Percentiles rank a stretch among this genome's conserved stretches.
These are phyloP conservation scores for Pterois miles DNA, from an alignment of 2,797 vertebrate genomes.

Conservation along the genomic window DNA sequence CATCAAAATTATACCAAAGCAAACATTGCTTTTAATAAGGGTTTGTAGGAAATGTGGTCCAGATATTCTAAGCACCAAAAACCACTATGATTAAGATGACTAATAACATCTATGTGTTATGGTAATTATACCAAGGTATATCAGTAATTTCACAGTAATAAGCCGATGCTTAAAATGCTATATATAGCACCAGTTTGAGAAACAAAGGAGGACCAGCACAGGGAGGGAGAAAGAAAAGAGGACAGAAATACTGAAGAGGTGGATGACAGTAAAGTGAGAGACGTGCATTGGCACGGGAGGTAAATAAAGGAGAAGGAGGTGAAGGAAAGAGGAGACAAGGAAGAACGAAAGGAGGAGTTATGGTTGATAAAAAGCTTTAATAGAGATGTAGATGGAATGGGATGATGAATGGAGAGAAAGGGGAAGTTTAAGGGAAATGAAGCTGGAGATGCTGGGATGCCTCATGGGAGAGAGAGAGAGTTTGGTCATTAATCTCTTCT, in stretches of 20 bases:
- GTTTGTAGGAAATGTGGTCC: not conserved
- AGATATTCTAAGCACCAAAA: not conserved
- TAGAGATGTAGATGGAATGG: not conserved
- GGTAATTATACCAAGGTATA: not conserved
- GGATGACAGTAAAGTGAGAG: not conserved
- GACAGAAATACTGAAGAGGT: not conserved
- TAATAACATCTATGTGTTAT: not conserved
- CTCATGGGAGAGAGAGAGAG: not conserved
- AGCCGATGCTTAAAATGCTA: not conserved
- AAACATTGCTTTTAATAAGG: not conserved
- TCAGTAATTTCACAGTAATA: not conserved
- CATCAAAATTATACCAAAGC: not conserved
- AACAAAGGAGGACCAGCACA: not conserved
- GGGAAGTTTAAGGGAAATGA: not conserved
- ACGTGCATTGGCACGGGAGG: not conserved
- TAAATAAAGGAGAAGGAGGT: not conserved
- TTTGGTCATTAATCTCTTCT: constrained; percentile 36
- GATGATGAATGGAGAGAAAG: not conserved
- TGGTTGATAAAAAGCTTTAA: not conserved
- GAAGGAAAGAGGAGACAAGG: no score
- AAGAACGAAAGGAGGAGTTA: not conserved
- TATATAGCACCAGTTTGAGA: not conserved
- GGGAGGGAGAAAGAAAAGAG: not conserved
- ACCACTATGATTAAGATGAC: not conserved
- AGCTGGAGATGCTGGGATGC: not conserved